phyloP scores from a whole-genome alignment of 2,888 invertebrate genomes.

The Thalpophila matura region DNA sequence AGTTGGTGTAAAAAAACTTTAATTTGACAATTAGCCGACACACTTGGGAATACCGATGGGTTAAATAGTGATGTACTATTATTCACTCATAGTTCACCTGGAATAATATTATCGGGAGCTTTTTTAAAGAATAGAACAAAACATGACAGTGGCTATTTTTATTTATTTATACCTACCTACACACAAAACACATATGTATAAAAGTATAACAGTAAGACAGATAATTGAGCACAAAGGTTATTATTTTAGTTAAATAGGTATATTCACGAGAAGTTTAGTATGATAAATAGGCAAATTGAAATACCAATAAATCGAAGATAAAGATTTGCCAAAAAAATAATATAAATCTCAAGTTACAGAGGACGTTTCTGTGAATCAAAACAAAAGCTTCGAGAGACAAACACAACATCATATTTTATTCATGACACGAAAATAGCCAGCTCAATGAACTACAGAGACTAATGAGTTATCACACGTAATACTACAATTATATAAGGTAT shows the following conservation, averaged over 20 bases:
- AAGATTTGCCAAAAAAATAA: too few relatives aligned
- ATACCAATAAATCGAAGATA: neutral
- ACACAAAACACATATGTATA: too few relatives aligned
- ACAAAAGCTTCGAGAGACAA: conserved; percentile 16
- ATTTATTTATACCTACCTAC: too few relatives aligned
- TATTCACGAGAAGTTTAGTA: too few relatives aligned
- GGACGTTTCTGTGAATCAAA: conserved; percentile 6
- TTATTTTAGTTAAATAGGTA: too few relatives aligned
- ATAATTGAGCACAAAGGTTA: too few relatives aligned
- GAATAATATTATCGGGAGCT: neutral
- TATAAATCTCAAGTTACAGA: too few relatives aligned
- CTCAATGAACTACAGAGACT: conserved; percentile 42
- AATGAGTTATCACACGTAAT: conserved; percentile 61
- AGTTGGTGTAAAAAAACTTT: conserved; percentile 28
- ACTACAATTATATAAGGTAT: conserved; percentile 63
- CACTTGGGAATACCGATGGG: conserved; percentile 7
- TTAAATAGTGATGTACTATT: neutral
- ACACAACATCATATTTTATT: conserved; percentile 41
- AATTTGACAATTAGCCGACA: conserved; percentile 35
- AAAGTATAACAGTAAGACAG: too few relatives aligned
- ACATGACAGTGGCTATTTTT: too few relatives aligned
- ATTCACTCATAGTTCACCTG: neutral
- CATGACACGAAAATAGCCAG: conserved; percentile 27
- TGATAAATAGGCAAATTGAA: too few relatives aligned
- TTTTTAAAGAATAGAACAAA: too few relatives aligned